Conservation (phyloP, 2,888 invertebrate genomes). For the Drosophila picticornis region DNA sequence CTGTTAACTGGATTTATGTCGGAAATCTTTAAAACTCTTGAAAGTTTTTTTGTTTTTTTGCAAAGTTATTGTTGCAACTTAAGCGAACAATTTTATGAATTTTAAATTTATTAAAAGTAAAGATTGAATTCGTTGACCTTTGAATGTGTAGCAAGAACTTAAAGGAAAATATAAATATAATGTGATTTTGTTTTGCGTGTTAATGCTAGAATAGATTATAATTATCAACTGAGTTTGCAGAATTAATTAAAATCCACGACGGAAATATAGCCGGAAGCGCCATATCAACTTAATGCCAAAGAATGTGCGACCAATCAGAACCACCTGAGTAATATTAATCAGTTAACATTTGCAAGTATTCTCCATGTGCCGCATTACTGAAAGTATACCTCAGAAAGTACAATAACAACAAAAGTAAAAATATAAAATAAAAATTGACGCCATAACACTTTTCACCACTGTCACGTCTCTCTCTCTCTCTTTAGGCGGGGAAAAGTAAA, state of each 20-base stretch:
- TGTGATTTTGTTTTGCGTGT: background rate
- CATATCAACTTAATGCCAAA: conserved; percentile 10
- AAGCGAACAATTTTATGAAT: conserved; percentile 12
- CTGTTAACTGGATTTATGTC: conserved; percentile 33
- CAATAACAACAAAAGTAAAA: conserved; percentile 10
- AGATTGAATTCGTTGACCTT: conserved; percentile 6
- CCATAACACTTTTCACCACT: conserved; percentile 58
- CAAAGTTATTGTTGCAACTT: background rate
- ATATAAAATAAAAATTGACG: conserved; percentile 31
- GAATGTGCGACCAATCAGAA: conserved; percentile 9
- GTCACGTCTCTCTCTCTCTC: conserved; percentile 58
- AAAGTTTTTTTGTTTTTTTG: conserved; percentile 12
- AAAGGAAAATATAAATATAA: background rate
- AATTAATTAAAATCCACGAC: conserved; percentile 9
- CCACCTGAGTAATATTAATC: conserved; percentile 15
- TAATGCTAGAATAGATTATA: background rate
- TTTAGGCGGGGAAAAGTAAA: conserved; percentile 28
- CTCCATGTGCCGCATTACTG: conserved; percentile 7
- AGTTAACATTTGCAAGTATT: background rate
- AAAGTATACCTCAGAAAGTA: conserved; percentile 30
- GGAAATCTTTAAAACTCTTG: conserved; percentile 34
- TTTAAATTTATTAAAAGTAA: background rate
- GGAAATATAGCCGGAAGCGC: conserved; percentile 23
- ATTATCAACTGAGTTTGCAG: background rate
- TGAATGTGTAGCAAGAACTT: background rate